phyloP scores from a whole-genome alignment of 1,140 invertebrate genomes.

The Meloidogyne exigua region DNA sequence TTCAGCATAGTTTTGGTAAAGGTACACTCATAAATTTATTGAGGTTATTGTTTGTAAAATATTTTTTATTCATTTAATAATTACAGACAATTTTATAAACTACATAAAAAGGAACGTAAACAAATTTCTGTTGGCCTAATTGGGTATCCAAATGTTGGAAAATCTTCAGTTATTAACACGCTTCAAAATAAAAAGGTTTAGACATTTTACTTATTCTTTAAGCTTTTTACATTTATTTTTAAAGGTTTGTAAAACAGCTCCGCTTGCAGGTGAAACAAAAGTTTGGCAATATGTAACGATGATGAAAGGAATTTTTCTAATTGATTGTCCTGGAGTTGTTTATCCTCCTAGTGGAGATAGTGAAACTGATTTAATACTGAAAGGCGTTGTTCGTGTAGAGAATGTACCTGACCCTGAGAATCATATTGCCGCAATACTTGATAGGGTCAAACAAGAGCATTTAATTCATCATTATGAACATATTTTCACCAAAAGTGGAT shows the following conservation, averaged over 20 bases:
- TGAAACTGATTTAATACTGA: conserved; percentile 92
- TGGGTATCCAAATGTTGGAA: conserved; percentile 98
- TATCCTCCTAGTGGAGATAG: conserved; percentile 79
- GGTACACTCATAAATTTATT: conserved; percentile 92
- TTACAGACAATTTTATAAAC: conserved; percentile 12
- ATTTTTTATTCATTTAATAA: background rate
- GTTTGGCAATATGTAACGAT: conserved; percentile 98
- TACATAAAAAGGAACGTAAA: conserved; percentile 70
- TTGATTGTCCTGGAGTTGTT: conserved; percentile 97
- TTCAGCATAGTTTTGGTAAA: conserved; percentile 97
- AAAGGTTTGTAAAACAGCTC: conserved; percentile 81
- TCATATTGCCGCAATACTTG: conserved; percentile 79
- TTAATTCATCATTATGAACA: conserved; percentile 79
- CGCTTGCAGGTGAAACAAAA: conserved; percentile 98
- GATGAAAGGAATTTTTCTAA: conserved; percentile 93
- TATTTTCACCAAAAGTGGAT: conserved; percentile 64
- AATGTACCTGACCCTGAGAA: conserved; percentile 89
- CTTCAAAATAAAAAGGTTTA: conserved; percentile 83
- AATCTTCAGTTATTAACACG: conserved; percentile 97
- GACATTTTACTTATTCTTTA: background rate
- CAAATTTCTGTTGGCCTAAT: conserved; percentile 99
- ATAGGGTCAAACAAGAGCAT: conserved; percentile 85
- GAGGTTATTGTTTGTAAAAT: conserved; percentile 78
- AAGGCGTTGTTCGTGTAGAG: conserved; percentile 80
- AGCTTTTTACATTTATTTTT: conserved; percentile 67